Evolutionary conservation across 2,888 invertebrate genomes (phyloP), one percentile per base, ranked within the genome.

Genomic region (Agrenia bidenticulata): DNA sequence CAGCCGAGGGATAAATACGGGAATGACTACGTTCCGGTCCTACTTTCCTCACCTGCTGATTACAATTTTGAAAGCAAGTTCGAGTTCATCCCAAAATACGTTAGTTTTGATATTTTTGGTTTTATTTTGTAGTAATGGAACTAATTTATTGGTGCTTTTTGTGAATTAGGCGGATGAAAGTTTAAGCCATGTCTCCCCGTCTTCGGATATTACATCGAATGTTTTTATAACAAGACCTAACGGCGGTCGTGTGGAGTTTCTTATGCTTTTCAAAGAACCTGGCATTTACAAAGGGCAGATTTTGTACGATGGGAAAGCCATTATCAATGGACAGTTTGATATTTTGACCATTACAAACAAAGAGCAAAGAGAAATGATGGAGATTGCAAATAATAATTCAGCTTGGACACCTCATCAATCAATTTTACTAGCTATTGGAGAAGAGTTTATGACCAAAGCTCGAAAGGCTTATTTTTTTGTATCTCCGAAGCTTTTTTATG

Each of bases 401-500:
- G 45, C 37, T 13, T 70, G 66, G 66, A 56, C 45, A 13, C 89
- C 90, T 80, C 94, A 92, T 80, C 92, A 91, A 79, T 93, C 92
- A 21, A 88, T 87, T 78, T 80, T 92, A 55, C 79, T 90, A 51
- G 84, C 86, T 59, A 80, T 85, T 60, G 83, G 84, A 73, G 83
- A 84, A 26, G 86, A 87, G 68, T 81, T 82, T 71, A 81, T 85
- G 64, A 80, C 86, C 50, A 91, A 91, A 79, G 88, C 91, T 49
- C 89, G 92, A 78, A 91, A 90, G 80, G 92, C 94, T 67, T 86
- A 90, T 73, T 91, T 92, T 81, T 92, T 91, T 80, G 88, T 95
- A 77, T 92, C 91, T 63, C 92, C 94, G 58, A 92, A 93, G 81
- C 94, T 90, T 82, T 84, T 95, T 75, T 92, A 90, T 64, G 86